These are phyloP conservation scores for Strigamia transsilvanica DNA, from an alignment of 2,888 invertebrate species.

Conservation along the genomic window DNA sequence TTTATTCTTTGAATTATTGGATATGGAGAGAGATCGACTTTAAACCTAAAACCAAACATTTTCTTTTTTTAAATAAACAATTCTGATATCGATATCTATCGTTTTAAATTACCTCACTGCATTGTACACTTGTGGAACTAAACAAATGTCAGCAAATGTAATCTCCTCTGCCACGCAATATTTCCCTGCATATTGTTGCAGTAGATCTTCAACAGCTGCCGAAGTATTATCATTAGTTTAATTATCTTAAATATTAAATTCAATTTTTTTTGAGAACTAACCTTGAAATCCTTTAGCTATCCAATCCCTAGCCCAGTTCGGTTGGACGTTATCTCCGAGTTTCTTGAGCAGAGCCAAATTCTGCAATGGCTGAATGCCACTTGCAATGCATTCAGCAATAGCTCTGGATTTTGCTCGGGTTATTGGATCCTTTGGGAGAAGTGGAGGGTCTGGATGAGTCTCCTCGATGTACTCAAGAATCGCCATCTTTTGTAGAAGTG, in stretches of 20 bases:
- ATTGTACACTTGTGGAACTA: conserved; percentile 95
- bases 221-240: conserved; percentile 55
- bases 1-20: conserved; percentile 89
- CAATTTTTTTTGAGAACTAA: conserved; percentile 59
- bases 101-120: conserved; percentile 75
- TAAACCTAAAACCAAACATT: conserved; percentile 74
- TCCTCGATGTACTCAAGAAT: conserved; percentile 98
- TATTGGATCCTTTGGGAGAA: conserved; percentile 88
- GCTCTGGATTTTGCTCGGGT: conserved; percentile 91
- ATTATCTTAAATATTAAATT: background rate
- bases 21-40: conserved; percentile 87
- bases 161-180: conserved; percentile 94
- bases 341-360: conserved; percentile 87
- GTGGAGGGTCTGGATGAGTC: conserved; percentile 81
- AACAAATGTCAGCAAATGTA: conserved; percentile 91
- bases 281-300: conserved; percentile 84
- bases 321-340: conserved; percentile 74
- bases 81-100: background rate
- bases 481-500: conserved; percentile 65
- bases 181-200: conserved; percentile 84
- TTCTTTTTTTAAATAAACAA: too few species aligned
- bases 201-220: conserved; percentile 83
- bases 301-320: conserved; percentile 94
- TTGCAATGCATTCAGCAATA: conserved; percentile 88
- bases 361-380: conserved; percentile 96